phyloP scores from a whole-genome alignment of 2,888 invertebrate species.

The Leptinotarsa tumamoca region DNA sequence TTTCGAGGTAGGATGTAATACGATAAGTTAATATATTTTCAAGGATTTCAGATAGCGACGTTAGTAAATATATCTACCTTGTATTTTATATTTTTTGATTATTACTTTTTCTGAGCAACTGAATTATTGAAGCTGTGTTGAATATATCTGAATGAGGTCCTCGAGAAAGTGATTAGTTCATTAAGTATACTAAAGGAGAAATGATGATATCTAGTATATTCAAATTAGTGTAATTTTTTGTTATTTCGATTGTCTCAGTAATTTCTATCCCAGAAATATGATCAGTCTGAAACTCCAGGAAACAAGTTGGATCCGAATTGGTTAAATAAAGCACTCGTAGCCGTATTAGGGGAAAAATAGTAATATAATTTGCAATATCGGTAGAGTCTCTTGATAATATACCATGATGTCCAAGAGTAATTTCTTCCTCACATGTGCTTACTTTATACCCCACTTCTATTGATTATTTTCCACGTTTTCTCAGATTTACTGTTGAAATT shows the following conservation, averaged over 20 bases:
- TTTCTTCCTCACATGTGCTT: neutral
- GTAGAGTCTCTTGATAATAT: neutral
- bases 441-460: neutral
- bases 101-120: too few relatives aligned
- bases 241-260: neutral
- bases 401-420: neutral
- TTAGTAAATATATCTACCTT: too few relatives aligned
- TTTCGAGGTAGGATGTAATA: too few relatives aligned
- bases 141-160: too few relatives aligned
- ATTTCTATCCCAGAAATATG: neutral
- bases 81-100: too few relatives aligned
- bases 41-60: too few relatives aligned
- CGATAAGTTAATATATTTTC: too few relatives aligned
- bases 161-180: too few relatives aligned
- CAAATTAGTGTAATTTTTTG: too few relatives aligned
- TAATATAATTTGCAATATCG: conserved; percentile 1
- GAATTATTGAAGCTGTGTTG: too few relatives aligned
- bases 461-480: neutral
- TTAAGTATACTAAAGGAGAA: too few relatives aligned
- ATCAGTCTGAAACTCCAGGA: neutral
- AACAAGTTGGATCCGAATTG: neutral
- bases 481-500: neutral
- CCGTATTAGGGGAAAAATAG: neutral
- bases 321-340: neutral
- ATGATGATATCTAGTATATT: too few relatives aligned